Base-by-base conservation (phyloP, 2,113 vertebrate genomes). In the Taurulus bubalis region DNA sequence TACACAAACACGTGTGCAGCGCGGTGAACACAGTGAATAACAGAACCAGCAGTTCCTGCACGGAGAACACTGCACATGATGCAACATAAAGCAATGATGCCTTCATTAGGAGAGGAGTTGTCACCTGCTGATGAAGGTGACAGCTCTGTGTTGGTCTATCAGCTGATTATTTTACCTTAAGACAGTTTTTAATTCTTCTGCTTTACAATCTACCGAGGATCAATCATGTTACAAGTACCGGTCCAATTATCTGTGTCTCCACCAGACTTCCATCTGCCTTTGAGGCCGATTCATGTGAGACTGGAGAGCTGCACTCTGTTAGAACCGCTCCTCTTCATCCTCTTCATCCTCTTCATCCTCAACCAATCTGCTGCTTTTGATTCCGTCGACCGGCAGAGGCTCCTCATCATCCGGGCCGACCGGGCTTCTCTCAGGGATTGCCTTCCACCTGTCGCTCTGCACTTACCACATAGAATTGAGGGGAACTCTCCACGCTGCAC, bases 341-440 rank as follows among this genome's bases (percentile, higher is more conserved):
- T 68, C 63, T 62, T 71, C n/a, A n/a, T 77, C 12, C 69, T 14
- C 40, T 10, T 58, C 64, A 82, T 80, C 79, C 53, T 69, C 53
- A 59, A 47, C 72, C 42, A 71, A 78, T 69, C 77, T 34, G 55
- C 79, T 72, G 40, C 24, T 73, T 82, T 79, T 80, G 69, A 87
- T 85, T 55, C 40, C 34, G 71, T 73, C 75, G 55, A 66, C 34
- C 71, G 34, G 49, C 78, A 76, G 64, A 68, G 36, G 36, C 73
- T 56, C 42, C 67, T 81, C 81, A 69, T 89, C 87, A 76, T 82
- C 75, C 71, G 55, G n/a, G 28, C 67, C 68, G 79, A 86, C 78
- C 71, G 51, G 7, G 45, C 55, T 79, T 78, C 64, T 72, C 77
- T 51, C 66, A 38, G 70, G 76, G 73, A 87, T 82, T 68, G 45